Conservation (phyloP, 2,797 vertebrate species). For the Lepus townsendii region DNA sequence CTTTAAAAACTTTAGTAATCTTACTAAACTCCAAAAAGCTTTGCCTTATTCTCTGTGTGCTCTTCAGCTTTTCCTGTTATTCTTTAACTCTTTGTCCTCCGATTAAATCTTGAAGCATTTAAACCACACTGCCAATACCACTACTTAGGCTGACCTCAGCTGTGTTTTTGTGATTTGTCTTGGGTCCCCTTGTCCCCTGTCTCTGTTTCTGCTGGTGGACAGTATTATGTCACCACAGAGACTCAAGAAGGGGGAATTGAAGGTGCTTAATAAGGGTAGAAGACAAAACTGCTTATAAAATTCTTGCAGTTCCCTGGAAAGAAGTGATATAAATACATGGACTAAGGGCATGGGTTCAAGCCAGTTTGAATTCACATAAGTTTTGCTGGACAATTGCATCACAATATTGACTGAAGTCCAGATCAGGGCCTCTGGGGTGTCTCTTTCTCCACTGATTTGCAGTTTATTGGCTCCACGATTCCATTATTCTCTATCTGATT, state of each 20-base stretch:
- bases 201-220: background rate
- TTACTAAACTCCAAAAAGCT: background rate
- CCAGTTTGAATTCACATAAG: constrained; percentile 74
- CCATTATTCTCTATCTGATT: constrained; percentile 77
- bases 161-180: constrained; percentile 36
- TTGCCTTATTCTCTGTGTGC: background rate
- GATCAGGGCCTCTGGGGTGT: constrained; percentile 64
- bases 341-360: constrained; percentile 60
- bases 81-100: background rate
- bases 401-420: constrained; percentile 73
- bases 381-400: constrained; percentile 76
- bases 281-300: constrained; percentile 53
- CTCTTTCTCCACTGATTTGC: constrained; percentile 75
- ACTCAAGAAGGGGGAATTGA: background rate
- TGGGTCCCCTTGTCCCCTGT: background rate
- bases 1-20: constrained; percentile 32
- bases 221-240: background rate
- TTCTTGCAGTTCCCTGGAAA: constrained; percentile 49
- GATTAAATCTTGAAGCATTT: background rate
- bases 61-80: constrained; percentile 2
- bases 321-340: constrained; percentile 38
- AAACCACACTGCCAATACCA: background rate
- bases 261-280: background rate
- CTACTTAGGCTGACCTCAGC: background rate
- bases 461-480: constrained; percentile 76